phyloP scores from a whole-genome alignment of 2,888 invertebrate genomes.

The Eulithis testata region DNA sequence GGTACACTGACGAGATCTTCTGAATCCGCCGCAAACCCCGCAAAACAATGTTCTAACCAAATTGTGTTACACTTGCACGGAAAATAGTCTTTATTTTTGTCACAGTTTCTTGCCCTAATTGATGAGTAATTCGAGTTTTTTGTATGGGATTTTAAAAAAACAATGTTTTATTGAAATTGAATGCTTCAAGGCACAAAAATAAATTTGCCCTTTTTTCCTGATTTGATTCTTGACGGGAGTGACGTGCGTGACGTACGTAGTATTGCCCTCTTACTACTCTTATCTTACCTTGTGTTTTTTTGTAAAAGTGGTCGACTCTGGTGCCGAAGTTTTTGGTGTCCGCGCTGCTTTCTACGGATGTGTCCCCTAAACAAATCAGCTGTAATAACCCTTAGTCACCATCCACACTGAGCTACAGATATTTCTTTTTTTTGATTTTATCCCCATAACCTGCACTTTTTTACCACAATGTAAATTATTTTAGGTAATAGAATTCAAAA shows the following conservation, averaged over 20 bases:
- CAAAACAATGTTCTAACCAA: conserved; percentile 36
- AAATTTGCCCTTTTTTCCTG: conserved; percentile 55
- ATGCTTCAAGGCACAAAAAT: conserved; percentile 59
- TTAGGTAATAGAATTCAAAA: too few relatives aligned
- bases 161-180: conserved; percentile 46
- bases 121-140: conserved; percentile 28
- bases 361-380: too few relatives aligned
- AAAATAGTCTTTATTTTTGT: conserved; percentile 21
- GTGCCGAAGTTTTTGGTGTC: too few relatives aligned
- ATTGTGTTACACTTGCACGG: conserved; percentile 30
- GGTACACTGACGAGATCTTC: conserved; percentile 16
- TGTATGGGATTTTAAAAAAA: conserved; percentile 34
- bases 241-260: conserved; percentile 57
- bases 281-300: background rate
- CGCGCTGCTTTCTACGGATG: too few relatives aligned
- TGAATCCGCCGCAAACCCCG: conserved; percentile 14
- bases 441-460: too few relatives aligned
- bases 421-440: too few relatives aligned
- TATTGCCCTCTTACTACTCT: conserved; percentile 11
- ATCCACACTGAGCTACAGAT: too few relatives aligned
- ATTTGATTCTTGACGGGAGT: conserved; percentile 27
- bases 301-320: too few relatives aligned
- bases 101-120: conserved; percentile 39
- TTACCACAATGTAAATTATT: too few relatives aligned
- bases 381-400: too few relatives aligned